A percentile compares a stretch with the other conserved stretches of the same genome.
phyloP scores from a whole-genome alignment of 2,113 vertebrate species.

The Corydoras maculifer region DNA sequence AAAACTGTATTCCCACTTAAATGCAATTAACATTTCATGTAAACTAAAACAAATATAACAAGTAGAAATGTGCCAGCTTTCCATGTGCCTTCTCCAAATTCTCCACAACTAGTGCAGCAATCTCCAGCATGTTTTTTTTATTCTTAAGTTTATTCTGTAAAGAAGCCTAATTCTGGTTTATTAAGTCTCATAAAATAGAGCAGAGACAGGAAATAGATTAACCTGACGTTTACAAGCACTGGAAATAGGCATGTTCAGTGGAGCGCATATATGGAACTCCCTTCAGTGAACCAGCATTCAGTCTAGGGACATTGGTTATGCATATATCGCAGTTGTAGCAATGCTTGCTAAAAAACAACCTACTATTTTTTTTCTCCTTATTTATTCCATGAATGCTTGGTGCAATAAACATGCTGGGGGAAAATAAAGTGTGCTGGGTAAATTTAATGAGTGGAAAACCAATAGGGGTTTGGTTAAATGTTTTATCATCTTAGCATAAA shows the following conservation, averaged over 20 bases:
- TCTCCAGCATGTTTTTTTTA: background rate
- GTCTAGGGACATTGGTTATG: constrained; percentile 17
- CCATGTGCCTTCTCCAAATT: too few relatives aligned
- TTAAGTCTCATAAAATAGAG: constrained; percentile 40
- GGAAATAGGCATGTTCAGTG: constrained; percentile 30
- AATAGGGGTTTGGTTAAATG: constrained; percentile 33
- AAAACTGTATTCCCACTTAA: too few relatives aligned
- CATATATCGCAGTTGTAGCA: too few relatives aligned
- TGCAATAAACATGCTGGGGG: too few relatives aligned
- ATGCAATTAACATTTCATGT: too few relatives aligned
- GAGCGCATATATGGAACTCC: constrained; percentile 20
- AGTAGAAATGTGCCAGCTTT: too few relatives aligned
- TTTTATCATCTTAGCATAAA: constrained; percentile 12
- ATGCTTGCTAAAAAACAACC: too few relatives aligned
- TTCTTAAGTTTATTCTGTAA: constrained; percentile 33
- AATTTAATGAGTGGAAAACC: constrained; percentile 1
- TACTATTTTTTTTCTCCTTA: too few relatives aligned
- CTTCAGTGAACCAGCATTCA: constrained; percentile 28
- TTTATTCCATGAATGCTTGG: too few relatives aligned
- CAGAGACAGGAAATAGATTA: constrained; percentile 45
- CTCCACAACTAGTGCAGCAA: background rate
- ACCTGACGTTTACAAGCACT: constrained; percentile 40
- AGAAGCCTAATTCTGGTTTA: constrained; percentile 45
- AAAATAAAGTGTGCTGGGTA: too few relatives aligned
- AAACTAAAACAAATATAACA: too few relatives aligned